Percentiles rank a stretch among this genome's conserved stretches.
These are phyloP conservation scores for Harmothoe impar DNA, from an alignment of 2,888 invertebrate species.

Conservation along the genomic window DNA sequence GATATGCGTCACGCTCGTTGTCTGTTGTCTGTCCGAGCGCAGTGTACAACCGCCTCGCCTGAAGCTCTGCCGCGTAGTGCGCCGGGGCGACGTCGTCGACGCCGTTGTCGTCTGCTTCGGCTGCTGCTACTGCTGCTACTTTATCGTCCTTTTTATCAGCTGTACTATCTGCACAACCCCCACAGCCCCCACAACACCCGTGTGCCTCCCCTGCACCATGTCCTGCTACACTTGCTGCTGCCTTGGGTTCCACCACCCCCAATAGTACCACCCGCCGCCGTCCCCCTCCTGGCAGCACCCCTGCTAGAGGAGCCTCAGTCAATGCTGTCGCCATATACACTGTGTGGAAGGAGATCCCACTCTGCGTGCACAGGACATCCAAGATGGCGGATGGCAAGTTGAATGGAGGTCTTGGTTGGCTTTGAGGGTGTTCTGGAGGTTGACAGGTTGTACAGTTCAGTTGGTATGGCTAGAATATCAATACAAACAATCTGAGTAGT, in stretches of 20 bases:
- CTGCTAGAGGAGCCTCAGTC: not conserved
- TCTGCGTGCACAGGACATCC: too few relatives aligned
- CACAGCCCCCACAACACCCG: not conserved
- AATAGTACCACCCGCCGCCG: not conserved
- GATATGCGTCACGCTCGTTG: constrained; percentile 28
- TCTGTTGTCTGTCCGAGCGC: not conserved
- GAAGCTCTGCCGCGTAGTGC: not conserved
- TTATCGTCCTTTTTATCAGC: not conserved
- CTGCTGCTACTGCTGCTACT: not conserved
- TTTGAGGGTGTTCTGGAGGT: too few relatives aligned
- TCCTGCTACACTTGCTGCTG: not conserved
- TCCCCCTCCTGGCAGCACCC: not conserved
- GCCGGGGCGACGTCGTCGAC: not conserved
- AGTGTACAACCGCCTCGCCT: not conserved
- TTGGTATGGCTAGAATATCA: too few relatives aligned
- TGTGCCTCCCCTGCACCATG: not conserved
- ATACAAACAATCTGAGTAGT: too few relatives aligned
- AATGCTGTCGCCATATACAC: not conserved
- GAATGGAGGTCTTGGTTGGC: too few relatives aligned
- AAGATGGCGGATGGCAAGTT: too few relatives aligned
- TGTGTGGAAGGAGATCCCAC: too few relatives aligned
- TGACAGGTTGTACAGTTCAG: too few relatives aligned
- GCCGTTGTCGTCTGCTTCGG: not conserved
- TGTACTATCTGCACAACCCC: not conserved
- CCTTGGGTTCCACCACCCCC: not conserved